Conservation (phyloP, 2,888 invertebrate genomes). For the Sylvicola fuscatus region DNA sequence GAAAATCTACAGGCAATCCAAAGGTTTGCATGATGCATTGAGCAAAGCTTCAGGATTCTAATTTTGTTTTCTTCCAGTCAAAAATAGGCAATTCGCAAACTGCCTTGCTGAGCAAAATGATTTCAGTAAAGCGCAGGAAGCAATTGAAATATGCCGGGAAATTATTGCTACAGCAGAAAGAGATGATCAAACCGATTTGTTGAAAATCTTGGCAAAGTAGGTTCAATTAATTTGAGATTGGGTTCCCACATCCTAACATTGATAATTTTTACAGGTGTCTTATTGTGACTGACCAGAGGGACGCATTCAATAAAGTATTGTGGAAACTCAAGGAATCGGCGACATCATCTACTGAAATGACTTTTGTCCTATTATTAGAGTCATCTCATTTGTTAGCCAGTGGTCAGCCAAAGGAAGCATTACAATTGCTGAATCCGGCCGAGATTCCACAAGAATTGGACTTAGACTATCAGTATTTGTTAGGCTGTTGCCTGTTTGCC, state of each 20-base stretch:
- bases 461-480: constrained; percentile 13
- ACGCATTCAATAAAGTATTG: constrained; percentile 20
- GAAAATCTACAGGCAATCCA: constrained; percentile 10
- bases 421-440: not conserved
- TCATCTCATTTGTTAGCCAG: too few relatives aligned
- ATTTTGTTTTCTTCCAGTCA: not conserved
- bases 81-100: constrained; percentile 10
- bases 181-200: constrained; percentile 1
- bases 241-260: too few relatives aligned
- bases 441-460: not conserved
- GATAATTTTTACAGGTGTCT: not conserved
- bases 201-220: constrained; percentile 4
- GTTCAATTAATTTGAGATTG: constrained; percentile 2
- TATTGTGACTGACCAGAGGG: constrained; percentile 15
- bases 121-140: constrained; percentile 32
- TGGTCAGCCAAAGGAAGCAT: not conserved
- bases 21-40: constrained; percentile 8
- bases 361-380: too few relatives aligned
- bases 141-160: constrained; percentile 22
- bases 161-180: constrained; percentile 11
- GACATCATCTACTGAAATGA: too few relatives aligned
- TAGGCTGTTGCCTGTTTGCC: constrained; percentile 15
- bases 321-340: constrained; percentile 9
- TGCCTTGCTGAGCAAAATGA: constrained; percentile 21
- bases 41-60: too few relatives aligned